Base-by-base conservation (phyloP, 2,888 invertebrate species). In the Zelleria hepariella region DNA sequence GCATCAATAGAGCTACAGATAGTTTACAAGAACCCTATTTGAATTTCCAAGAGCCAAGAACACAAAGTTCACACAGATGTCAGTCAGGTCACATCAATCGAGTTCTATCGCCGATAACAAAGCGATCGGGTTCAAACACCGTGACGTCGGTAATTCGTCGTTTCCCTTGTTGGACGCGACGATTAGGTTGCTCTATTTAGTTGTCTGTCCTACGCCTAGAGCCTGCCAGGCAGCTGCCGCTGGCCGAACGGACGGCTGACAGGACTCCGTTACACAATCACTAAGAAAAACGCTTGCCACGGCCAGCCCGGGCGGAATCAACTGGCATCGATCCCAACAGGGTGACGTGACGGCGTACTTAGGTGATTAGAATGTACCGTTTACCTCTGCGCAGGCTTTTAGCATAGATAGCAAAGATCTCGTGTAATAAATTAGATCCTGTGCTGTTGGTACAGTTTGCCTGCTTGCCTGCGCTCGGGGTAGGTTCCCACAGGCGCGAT, bases 251-350 rank as follows among this genome's bases (percentile, higher is more conserved):
- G 59, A 57, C 72, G 80, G 72, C 77, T 78, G 80, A 80, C 84
- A 83, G 82, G 77, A 80, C 81, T 81, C 87, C 85, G 86, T 87
- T 86, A 82, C 83, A 76, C 77, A 79, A 78, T 75, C 82, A 82
- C 87, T 87, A 87, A 87, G 87, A 87, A 88, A 87, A 87, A 86
- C 83, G 80, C 85, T 86, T 82, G 87, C 73, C 27, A n/a, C n/a
- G 55, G 15, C 21, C 27, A 42, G 10, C 32, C 15, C 32, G 8
- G 20, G 21, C 23, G 15, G 20, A 53, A 25, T 25, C 53, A 53
- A 53, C 6, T 15, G 32, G 32, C 32, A 15, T 53, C n/a, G 53
- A 53, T 53, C 10, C 15, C 18, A 49, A 49, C 7, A 25, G 53
- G 53, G 53, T n/a, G 23, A 25, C 23, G 53, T n/a, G 23, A 25